Conservation (phyloP, 2,113 vertebrate species). For the Crotalus helleri region DNA sequence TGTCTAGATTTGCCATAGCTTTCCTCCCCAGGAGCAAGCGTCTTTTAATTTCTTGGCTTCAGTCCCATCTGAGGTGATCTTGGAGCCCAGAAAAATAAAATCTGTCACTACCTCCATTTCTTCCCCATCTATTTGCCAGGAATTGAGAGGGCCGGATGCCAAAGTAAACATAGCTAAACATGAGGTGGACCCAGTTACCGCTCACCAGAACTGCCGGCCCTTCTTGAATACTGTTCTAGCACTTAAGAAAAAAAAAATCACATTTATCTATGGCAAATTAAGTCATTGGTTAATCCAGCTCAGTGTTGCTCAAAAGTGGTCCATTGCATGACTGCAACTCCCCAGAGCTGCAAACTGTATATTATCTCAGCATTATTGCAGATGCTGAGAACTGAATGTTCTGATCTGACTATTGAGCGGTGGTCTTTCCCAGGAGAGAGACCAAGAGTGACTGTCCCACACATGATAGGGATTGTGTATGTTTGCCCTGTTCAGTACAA, state of each 20-base stretch:
- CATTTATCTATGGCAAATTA: background rate
- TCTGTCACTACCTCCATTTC: too few species aligned
- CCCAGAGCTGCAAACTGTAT: background rate
- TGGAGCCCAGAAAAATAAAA: too few species aligned
- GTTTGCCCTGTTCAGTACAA: background rate
- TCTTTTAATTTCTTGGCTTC: too few species aligned
- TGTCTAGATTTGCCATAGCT: too few species aligned
- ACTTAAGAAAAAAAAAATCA: background rate
- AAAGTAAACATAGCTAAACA: background rate
- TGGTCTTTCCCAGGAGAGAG: background rate
- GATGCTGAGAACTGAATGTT: background rate
- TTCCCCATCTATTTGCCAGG: too few species aligned
- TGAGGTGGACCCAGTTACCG: background rate
- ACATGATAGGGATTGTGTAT: background rate
- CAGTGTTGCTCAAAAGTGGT: background rate
- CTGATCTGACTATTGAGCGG: background rate
- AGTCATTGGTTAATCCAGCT: background rate
- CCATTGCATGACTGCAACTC: background rate
- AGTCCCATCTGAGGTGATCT: too few species aligned
- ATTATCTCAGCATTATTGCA: background rate
- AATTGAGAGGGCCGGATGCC: too few species aligned
- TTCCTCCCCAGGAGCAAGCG: too few species aligned
- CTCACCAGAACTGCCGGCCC: background rate
- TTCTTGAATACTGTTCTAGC: background rate
- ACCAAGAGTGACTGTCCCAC: background rate